Evolutionary conservation across 37 sponge, comb jelly and placozoan species (phyloP), one percentile per base, ranked within the genome.

Genomic region (Cliona cf. orientalis): DNA sequence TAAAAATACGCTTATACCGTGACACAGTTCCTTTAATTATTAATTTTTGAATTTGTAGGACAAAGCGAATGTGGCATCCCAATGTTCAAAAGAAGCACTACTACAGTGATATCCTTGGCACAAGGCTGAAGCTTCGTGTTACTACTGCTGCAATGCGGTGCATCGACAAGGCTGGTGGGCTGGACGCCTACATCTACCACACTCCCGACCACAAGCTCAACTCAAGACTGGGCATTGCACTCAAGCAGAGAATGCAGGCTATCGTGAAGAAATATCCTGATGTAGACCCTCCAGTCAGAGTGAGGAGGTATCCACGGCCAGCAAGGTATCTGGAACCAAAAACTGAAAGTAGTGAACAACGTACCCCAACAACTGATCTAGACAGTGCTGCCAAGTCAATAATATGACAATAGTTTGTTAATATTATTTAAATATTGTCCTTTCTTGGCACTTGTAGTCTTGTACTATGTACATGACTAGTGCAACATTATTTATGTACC

Each of bases 131-230:
- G 0, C 42, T 94, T 14, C 60, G 80, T 35, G 67, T 94, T 22
- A 87, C 95, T 21, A 83, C 89, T 5, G 31, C 66, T 66, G 91
- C 80, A 42, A 90, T 94, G 88, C 74, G 95, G 46, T 84, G 86
- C 21, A 94, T 94, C 33, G 95, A 94, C 82, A 94, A 87, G 67
- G 91, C 91, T 7, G 95, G 95, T 37, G 91, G 91, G 3, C 87
- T 94, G 37, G 95, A 94, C 49, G 76, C 71, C 17, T 94, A 94
- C 78, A 84, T 94, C 33, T 81, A 84, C 61, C 85, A 94, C 83
- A 94, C 95, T 39, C 85, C 90, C 1, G 88, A 87, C 34, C 69
- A 66, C 63, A 91, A 91, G 49, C 86, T 94, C 34, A 74, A 63
- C 19, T 91, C 91, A 26, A 81, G 68, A 29, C 66, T 94, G 0